Evolutionary conservation across 2,888 invertebrate species (phyloP).

Genomic region (Erebia aethiops): DNA sequence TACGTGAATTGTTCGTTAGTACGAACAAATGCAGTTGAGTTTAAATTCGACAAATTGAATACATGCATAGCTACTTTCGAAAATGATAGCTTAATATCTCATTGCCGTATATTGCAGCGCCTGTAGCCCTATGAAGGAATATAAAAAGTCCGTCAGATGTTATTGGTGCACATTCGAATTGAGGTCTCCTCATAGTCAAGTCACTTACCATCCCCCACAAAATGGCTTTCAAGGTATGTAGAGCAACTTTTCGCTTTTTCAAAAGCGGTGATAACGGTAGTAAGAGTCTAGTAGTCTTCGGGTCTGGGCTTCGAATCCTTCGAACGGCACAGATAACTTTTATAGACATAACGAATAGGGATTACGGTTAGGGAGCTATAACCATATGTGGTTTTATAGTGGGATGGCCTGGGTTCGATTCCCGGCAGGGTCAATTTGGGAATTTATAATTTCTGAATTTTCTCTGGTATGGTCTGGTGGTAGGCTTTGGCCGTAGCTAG

Average conservation of each 20-base stretch:
- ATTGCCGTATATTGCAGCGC: not conserved
- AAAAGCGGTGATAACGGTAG: not conserved
- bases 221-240: constrained; percentile 73
- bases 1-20: not conserved
- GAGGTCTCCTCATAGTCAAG: constrained; percentile 63
- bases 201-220: constrained; percentile 54
- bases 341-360: too few relatives aligned
- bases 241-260: not conserved
- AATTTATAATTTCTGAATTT: too few relatives aligned
- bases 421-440: too few relatives aligned
- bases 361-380: too few relatives aligned
- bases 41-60: not conserved
- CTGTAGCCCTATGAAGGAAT: constrained; percentile 40
- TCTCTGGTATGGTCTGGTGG: too few relatives aligned
- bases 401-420: too few relatives aligned
- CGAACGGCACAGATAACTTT: too few relatives aligned
- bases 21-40: not conserved
- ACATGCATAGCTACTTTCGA: not conserved
- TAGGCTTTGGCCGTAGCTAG: too few relatives aligned
- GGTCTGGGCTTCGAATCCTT: too few relatives aligned
- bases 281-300: too few relatives aligned
- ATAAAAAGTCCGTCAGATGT: constrained; percentile 64
- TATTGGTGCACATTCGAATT: constrained; percentile 68
- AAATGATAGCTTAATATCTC: not conserved
- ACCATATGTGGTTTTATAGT: too few relatives aligned